Evolutionary conservation across 2,888 invertebrate genomes (phyloP).

Genomic region (Acrobasis consociella): DNA sequence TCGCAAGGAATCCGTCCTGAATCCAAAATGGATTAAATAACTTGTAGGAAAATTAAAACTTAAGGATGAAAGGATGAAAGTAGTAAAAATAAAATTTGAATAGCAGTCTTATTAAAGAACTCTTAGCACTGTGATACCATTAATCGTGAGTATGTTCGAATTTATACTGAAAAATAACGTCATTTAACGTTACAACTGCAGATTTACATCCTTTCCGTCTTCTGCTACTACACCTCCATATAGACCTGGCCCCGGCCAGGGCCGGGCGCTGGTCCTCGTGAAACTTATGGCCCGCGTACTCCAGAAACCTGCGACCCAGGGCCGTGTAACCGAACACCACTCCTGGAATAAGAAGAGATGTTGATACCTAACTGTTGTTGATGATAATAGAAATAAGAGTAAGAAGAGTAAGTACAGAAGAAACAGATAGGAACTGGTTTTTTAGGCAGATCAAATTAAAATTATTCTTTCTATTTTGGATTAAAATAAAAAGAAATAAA

Average conservation of each 20-base stretch:
- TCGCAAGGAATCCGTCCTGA: no score
- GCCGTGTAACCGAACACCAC: constrained; percentile 5
- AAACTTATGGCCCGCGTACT: not conserved
- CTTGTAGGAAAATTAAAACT: no score
- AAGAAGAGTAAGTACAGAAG: no score
- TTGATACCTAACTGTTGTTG: not conserved
- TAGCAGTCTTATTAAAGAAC: no score
- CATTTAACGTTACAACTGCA: constrained; percentile 39
- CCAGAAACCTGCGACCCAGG: not conserved
- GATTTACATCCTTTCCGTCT: constrained; percentile 43
- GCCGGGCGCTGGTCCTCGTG: constrained; percentile 4
- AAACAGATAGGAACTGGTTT: no score
- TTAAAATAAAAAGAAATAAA: no score
- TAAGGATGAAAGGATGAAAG: no score
- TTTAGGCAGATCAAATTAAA: no score
- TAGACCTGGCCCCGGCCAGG: constrained; percentile 24
- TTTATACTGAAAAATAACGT: constrained; percentile 33
- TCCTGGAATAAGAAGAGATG: not conserved
- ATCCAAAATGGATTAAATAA: no score
- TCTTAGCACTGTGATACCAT: not conserved
- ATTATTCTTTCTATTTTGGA: no score
- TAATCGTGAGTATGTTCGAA: constrained; percentile 32
- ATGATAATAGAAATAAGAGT: no score
- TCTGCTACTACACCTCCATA: constrained; percentile 35
- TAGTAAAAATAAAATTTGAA: no score